Percentiles rank a stretch among this genome's conserved stretches.
Conservation (phyloP, 1,140 invertebrate genomes). For the Himalopsyche phryganea region DNA sequence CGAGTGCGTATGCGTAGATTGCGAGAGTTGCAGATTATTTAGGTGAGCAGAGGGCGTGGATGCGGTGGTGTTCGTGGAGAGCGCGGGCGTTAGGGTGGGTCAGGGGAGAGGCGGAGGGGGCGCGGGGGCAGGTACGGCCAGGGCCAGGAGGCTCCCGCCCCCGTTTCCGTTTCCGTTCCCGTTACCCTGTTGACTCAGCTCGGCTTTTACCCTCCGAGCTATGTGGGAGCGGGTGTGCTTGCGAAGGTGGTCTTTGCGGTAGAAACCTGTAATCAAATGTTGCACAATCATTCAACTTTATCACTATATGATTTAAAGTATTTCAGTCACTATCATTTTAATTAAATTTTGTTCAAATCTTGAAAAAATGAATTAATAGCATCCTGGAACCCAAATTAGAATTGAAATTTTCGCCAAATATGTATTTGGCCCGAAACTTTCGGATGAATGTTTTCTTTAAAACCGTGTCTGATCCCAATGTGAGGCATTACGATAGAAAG, state of each 20-base stretch:
- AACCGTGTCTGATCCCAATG: too few species aligned
- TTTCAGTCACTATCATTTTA: too few species aligned
- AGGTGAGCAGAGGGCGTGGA: slow-evolving; percentile 36
- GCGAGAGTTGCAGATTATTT: not conserved
- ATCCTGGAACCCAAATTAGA: too few species aligned
- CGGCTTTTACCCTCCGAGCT: slow-evolving; percentile 75
- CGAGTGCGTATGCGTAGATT: not conserved
- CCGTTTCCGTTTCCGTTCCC: slow-evolving; percentile 34
- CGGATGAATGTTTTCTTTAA: too few species aligned
- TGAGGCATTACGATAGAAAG: too few species aligned
- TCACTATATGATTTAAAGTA: too few species aligned
- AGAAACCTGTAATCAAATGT: slow-evolving; percentile 56
- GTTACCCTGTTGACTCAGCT: slow-evolving; percentile 65
- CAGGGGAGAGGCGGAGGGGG: slow-evolving; percentile 32
- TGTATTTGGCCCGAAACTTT: too few species aligned
- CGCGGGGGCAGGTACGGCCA: slow-evolving; percentile 36
- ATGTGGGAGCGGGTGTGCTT: slow-evolving; percentile 81
- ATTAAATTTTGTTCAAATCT: too few species aligned
- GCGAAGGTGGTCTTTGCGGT: slow-evolving; percentile 72
- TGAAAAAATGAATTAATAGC: too few species aligned
- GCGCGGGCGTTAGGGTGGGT: slow-evolving; percentile 10
- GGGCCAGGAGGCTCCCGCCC: slow-evolving; percentile 22
- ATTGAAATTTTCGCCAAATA: too few species aligned
- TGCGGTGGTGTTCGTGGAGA: too few species aligned
- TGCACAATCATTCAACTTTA: too few species aligned